Percentiles rank a stretch among this genome's conserved stretches.
phyloP scores from a whole-genome alignment of 2,888 invertebrate genomes.

The Eremobia ochroleuca region DNA sequence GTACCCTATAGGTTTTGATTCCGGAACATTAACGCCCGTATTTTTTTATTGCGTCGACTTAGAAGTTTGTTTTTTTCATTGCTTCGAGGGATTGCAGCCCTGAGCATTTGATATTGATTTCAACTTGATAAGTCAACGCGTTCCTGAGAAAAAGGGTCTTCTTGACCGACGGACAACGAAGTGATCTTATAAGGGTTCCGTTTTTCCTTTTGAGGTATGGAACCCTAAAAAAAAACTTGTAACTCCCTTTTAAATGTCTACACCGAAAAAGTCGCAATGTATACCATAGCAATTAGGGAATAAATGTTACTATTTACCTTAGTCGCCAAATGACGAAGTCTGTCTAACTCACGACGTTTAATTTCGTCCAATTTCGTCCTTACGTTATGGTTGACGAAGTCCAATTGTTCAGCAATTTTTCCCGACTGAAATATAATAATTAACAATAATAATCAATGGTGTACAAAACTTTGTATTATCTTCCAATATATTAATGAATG shows the following conservation, averaged over 20 bases:
- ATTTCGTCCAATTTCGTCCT: conserved; percentile 97
- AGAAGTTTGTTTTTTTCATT: too few species aligned
- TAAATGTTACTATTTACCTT: conserved; percentile 77
- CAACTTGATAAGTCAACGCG: too few species aligned
- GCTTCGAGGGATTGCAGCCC: too few species aligned
- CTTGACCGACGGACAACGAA: too few species aligned
- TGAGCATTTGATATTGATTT: too few species aligned
- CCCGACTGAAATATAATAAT: conserved; percentile 92
- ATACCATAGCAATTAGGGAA: background rate
- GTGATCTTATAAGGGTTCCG: too few species aligned
- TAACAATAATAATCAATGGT: background rate
- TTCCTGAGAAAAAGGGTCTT: too few species aligned
- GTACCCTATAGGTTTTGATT: too few species aligned
- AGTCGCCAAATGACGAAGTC: conserved; percentile 94
- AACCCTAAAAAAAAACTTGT: background rate
- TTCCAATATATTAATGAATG: background rate
- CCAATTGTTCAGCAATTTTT: conserved; percentile 97
- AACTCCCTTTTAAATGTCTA: background rate
- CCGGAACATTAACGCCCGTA: too few species aligned
- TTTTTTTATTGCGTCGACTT: too few species aligned
- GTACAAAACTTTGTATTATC: background rate
- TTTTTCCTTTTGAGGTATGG: too few species aligned
- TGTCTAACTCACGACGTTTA: conserved; percentile 96
- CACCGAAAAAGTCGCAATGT: background rate
- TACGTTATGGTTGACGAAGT: conserved; percentile 97